Evolutionary conservation across 2,888 invertebrate species (phyloP).

Genomic region (Allophyes oxyacanthae): DNA sequence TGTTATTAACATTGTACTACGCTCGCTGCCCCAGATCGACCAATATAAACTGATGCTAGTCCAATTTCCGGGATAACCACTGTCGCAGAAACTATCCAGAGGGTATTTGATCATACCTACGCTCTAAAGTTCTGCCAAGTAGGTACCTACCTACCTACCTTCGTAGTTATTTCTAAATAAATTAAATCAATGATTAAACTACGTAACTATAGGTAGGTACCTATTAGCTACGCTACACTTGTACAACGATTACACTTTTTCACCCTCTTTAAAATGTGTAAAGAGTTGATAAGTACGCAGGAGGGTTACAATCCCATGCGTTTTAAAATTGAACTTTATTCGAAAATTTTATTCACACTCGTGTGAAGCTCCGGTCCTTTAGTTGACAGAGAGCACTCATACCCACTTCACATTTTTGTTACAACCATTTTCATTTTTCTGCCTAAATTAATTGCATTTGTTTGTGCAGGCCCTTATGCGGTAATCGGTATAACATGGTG

Average conservation of each 20-base stretch:
- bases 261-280: no score
- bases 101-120: conserved; percentile 8
- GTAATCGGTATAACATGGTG: neutral
- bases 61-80: conserved; percentile 39
- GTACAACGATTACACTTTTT: no score
- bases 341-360: conserved; percentile 38
- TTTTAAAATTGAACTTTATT: conserved; percentile 46
- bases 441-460: conserved; percentile 52
- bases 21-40: conserved; percentile 16
- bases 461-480: conserved; percentile 10
- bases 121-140: neutral
- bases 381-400: conserved; percentile 64
- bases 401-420: conserved; percentile 57
- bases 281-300: no score
- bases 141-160: neutral
- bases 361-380: conserved; percentile 49
- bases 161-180: conserved; percentile 1
- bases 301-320: neutral
- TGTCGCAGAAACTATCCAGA: conserved; percentile 20
- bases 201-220: no score
- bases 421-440: conserved; percentile 46
- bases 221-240: no score
- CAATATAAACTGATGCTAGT: conserved; percentile 20
- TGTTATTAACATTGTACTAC: no score
- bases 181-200: no score